Conservation (phyloP, 2,797 vertebrate genomes). For the Paramormyrops hopkinsi region DNA sequence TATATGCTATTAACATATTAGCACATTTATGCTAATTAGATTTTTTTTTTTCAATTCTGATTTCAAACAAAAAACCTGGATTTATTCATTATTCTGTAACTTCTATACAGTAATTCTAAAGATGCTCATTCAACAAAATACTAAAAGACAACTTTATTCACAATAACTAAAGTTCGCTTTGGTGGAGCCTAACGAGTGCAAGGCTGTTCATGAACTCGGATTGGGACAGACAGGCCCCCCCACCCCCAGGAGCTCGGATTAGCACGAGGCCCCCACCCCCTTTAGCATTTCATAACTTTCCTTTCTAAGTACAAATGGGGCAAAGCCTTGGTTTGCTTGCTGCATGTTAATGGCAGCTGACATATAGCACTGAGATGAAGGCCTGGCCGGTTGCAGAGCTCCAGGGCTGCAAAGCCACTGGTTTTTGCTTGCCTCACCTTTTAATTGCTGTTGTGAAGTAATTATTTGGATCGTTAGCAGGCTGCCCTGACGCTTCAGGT, state of each 20-base stretch:
- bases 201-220: neutral
- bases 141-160: neutral
- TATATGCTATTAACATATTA: neutral
- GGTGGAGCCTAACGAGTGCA: neutral
- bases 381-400: neutral
- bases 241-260: neutral
- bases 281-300: neutral
- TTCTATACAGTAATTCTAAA: neutral
- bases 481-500: neutral
- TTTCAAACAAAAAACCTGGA: neutral
- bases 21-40: neutral
- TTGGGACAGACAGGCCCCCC: neutral
- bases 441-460: constrained; percentile 7
- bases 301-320: neutral
- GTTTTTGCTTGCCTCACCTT: neutral
- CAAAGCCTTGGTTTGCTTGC: neutral
- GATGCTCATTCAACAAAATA: neutral
- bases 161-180: neutral
- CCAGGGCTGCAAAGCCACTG: neutral
- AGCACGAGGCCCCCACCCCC: neutral
- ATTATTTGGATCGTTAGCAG: constrained; percentile 1
- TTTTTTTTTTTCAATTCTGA: neutral
- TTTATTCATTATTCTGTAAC: neutral
- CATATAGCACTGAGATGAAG: neutral
- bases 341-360: neutral